phyloP scores from a whole-genome alignment of 2,113 vertebrate genomes.

The Nanger granti region DNA sequence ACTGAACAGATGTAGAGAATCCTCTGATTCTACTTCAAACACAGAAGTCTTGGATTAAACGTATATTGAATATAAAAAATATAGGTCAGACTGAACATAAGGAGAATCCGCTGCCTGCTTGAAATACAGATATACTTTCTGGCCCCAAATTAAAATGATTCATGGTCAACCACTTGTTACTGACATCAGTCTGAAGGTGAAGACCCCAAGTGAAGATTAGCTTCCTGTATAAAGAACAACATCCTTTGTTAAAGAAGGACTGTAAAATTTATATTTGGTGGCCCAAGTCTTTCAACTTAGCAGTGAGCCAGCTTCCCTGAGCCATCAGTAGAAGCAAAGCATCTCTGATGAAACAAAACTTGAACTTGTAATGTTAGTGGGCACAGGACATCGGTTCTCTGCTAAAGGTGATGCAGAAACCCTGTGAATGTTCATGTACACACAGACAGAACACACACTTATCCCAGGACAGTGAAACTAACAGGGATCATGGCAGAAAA shows the following conservation, averaged over 20 bases:
- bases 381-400: too few relatives aligned
- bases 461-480: background rate
- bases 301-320: background rate
- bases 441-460: background rate
- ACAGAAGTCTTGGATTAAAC: background rate
- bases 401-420: rapidly evolving
- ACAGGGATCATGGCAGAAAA: too few relatives aligned
- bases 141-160: background rate
- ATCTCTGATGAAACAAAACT: background rate
- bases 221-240: rapidly evolving
- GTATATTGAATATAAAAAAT: background rate
- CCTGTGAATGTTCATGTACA: background rate
- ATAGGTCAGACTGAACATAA: background rate
- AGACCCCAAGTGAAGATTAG: rapidly evolving
- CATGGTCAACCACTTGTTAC: rapidly evolving
- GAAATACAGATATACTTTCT: background rate
- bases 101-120: background rate
- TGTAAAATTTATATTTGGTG: rapidly evolving
- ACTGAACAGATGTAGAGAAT: too few relatives aligned
- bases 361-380: too few relatives aligned
- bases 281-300: background rate
- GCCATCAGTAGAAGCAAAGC: background rate
- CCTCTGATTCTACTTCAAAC: background rate
- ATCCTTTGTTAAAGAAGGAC: background rate
- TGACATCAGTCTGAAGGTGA: rapidly evolving